Base-by-base conservation (phyloP, 2,888 invertebrate genomes). In the Sipunculus nudus region DNA sequence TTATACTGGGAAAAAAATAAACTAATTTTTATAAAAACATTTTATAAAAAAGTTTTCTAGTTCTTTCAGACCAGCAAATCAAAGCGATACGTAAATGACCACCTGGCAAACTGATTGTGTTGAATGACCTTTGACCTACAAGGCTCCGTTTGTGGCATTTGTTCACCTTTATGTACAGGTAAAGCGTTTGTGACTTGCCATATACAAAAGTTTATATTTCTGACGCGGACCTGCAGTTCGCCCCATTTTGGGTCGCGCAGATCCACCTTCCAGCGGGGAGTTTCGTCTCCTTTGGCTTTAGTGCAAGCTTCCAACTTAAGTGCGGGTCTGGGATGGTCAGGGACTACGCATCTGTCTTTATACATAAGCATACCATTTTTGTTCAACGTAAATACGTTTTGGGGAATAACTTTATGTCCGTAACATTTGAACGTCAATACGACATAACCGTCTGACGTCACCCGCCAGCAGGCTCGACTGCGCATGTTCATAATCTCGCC, bases 401-500 rank as follows among this genome's bases (percentile, higher is more conserved):
- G 50, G 16, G 53, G 49, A 32, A 59, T 62, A 21, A 63, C 10
- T 29, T 59, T 62, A 48, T 65, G 62, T 41, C 61, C 57, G 32
- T 57, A 65, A 39, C 67, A 67, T 16, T 19, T 39, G 29, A 53
- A 59, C 2, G 59, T 59, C 16, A 61, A 56, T 32, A 32, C 38
- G 19, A 67, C 32, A n/a, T 63, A 63, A 48, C 69, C 71, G 19
- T 66, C 65, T 21, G 35, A 26, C 3, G 55, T 49, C n/a, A 73
- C 53, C 59, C 71, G 61, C 61, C 66, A 73, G 49, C 73, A 73
- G 10, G 72, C 70, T 28, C 62, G 49, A 10, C 71, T 61, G 32
- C 59, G 52, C 10, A 67, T 29, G 47, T 67, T 73, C 64, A 55
- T 61, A 13, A 73, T 58, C 57, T 73, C 73, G 2, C 73, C 73